phyloP scores from a whole-genome alignment of 2,888 invertebrate genomes.

The Syrista parreyssii region DNA sequence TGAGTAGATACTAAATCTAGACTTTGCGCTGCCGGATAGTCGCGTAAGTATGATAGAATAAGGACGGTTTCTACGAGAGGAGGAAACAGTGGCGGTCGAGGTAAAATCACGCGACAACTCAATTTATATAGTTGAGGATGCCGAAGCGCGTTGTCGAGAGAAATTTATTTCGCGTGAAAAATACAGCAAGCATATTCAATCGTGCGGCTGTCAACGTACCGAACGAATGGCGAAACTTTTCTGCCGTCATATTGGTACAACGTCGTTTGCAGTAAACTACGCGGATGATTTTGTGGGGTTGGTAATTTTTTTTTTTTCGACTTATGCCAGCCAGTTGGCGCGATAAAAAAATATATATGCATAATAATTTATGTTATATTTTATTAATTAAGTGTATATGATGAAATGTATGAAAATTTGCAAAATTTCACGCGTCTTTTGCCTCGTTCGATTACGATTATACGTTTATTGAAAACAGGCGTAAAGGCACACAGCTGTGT shows the following conservation, averaged over 20 bases:
- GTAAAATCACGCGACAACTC: not conserved
- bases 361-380: not conserved
- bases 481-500: not conserved
- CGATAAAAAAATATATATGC: not conserved
- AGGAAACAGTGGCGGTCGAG: not conserved
- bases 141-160: not conserved
- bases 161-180: not conserved
- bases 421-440: no score
- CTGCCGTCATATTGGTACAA: not conserved
- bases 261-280: not conserved
- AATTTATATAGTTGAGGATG: not conserved
- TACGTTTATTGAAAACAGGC: no score
- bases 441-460: no score
- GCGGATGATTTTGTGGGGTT: not conserved
- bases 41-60: not conserved
- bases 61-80: not conserved
- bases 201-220: not conserved
- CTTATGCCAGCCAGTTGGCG: not conserved
- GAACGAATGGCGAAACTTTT: not conserved
- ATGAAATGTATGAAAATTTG: no score
- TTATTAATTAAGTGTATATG: not conserved
- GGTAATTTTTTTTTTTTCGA: no score
- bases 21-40: not conserved
- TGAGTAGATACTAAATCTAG: not conserved
- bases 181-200: not conserved